These are phyloP conservation scores for Speoplatyrhinus poulsoni DNA, from an alignment of 2,113 vertebrate species.

Conservation along the genomic window DNA sequence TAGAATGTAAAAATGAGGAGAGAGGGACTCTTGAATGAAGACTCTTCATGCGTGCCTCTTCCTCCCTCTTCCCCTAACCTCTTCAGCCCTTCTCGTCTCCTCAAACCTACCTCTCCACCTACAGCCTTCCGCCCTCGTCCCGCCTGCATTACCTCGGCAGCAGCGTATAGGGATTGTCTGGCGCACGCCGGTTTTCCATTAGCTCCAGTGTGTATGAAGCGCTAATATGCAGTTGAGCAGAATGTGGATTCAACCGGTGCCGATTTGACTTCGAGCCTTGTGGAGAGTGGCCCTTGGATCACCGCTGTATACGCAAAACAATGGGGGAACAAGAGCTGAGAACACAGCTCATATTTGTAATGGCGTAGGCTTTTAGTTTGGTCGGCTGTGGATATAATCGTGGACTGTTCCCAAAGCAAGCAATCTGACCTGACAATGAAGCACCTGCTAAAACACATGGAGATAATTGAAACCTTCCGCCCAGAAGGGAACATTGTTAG, in stretches of 20 bases:
- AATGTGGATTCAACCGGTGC: slow-evolving; percentile 27
- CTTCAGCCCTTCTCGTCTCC: slow-evolving; percentile 64
- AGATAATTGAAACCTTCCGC: too few relatives aligned
- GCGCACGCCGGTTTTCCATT: slow-evolving; percentile 57
- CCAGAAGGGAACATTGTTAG: too few relatives aligned
- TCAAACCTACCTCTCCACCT: slow-evolving; percentile 48
- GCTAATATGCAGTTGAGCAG: slow-evolving; percentile 50
- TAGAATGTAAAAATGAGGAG: background rate
- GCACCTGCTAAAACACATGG: too few relatives aligned
- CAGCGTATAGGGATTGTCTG: slow-evolving; percentile 58
- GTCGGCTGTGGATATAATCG: too few relatives aligned
- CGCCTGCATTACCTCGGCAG: slow-evolving; percentile 26
- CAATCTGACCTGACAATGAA: too few relatives aligned
- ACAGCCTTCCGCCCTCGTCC: background rate
- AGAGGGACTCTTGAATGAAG: slow-evolving; percentile 85
- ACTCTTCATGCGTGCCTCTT: slow-evolving; percentile 69
- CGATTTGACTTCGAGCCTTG: slow-evolving; percentile 23
- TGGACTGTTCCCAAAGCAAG: too few relatives aligned
- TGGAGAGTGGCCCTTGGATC: slow-evolving; percentile 4
- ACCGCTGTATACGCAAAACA: background rate
- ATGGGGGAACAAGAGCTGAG: background rate
- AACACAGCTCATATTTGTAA: background rate
- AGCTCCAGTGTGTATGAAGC: slow-evolving; percentile 50
- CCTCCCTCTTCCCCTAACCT: slow-evolving; percentile 73
- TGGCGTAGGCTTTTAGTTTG: background rate